These are phyloP conservation scores for Emydura subglobosa DNA, from an alignment of 2,113 vertebrate genomes.

Conservation along the genomic window DNA sequence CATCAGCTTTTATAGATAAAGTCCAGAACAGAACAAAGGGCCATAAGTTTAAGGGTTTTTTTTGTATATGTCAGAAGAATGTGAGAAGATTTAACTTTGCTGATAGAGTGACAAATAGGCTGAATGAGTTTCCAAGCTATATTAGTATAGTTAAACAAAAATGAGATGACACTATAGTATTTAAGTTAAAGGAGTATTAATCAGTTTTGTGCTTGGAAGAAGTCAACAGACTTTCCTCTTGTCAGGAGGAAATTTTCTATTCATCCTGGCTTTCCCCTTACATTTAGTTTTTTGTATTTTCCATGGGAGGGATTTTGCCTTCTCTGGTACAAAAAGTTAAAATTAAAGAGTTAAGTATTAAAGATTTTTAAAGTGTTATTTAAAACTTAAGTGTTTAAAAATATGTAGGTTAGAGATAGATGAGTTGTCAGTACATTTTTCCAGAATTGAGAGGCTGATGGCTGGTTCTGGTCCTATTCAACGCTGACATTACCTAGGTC, in stretches of 20 bases:
- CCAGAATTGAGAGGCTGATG: background rate
- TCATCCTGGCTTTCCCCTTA: background rate
- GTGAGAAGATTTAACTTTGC: background rate
- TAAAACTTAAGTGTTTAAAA: background rate
- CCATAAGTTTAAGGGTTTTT: background rate
- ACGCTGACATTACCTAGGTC: background rate
- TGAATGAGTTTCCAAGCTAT: background rate
- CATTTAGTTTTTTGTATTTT: background rate
- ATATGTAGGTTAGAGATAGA: background rate
- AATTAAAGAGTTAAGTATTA: background rate
- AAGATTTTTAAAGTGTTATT: background rate
- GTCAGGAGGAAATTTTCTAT: background rate
- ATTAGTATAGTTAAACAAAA: background rate
- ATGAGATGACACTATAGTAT: background rate
- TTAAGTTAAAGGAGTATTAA: background rate
- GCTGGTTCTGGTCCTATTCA: background rate
- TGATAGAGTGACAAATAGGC: background rate
- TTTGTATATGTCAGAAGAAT: background rate
- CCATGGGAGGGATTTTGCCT: background rate
- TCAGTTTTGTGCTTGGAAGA: background rate
- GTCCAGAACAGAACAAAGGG: background rate
- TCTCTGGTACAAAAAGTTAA: background rate
- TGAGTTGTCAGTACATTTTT: background rate
- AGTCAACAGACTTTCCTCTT: background rate
- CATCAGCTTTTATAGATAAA: background rate